Base-by-base conservation (phyloP, 1,140 invertebrate genomes). In the Drosophila leontia region DNA sequence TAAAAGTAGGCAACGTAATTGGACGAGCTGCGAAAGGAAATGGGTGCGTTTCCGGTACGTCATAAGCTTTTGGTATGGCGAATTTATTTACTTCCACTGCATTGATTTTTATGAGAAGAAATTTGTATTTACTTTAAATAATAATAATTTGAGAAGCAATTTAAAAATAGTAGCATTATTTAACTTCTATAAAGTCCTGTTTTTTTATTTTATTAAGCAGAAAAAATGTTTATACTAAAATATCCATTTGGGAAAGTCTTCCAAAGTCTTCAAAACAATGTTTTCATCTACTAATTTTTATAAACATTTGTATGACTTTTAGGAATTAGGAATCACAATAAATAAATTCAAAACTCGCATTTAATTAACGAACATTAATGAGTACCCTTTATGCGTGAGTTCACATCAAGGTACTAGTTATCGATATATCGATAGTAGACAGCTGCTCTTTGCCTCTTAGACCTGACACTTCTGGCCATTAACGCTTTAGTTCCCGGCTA, bases 1-100 rank as follows among this genome's bases (percentile, higher is more conserved):
- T 0, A 39, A 26, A 56, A 56, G 53, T 56, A 56, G 53, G 53
- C 53, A 56, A 39, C 35, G 13, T 8, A 56, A 56, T 56, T 15
- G 3, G 5, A 55, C 15, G 19, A 56, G n/a, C 19, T 56, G 34
- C 19, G 8, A 56, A 3, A 15, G 53, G 53, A 56, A 26, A 39
- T 56, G 35, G 7, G 13, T 26, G 35, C 53, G 23, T 26, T 56
- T 56, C 53, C 53, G 35, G 53, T 5, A 2, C 15, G 26, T 7
- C n/a, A 8, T n/a, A 15, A 23, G 34, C n/a, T 11, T 6, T n/a
- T 12, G 5, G 19, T 6, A 6, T 23, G 7, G 19, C 11, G 12
- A 19, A 35, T 35, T 2, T 34, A n/a, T 4, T 50, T 6, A n/a
- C 5, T 11, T n/a, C 11, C 6, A 0, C 13, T 23, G 12, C 11